Percentiles rank a stretch among this genome's conserved stretches.
Evolutionary conservation across 1,140 invertebrate genomes (phyloP).

Genomic region (Cherax destructor): DNA sequence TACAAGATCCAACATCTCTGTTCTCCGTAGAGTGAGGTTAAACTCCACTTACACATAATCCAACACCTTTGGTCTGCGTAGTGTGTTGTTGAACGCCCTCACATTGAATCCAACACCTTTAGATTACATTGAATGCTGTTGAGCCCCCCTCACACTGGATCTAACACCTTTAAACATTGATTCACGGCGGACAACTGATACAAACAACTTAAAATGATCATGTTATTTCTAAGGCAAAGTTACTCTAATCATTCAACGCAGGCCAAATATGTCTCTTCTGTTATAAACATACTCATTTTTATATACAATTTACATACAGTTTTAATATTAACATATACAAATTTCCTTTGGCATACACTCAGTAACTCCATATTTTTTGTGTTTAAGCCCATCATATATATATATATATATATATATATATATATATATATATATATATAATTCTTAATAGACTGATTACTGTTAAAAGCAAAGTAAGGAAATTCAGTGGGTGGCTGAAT

Average conservation of each 20-base stretch:
- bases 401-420: neutral
- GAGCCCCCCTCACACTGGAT: neutral
- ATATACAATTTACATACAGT: neutral
- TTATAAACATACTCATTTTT: neutral
- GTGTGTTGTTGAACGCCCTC: too few species aligned
- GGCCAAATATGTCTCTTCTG: neutral
- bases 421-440: neutral
- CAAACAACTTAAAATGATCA: neutral
- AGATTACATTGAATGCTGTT: neutral
- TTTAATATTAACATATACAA: neutral
- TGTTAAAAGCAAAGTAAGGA: too few species aligned
- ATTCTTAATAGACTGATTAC: too few species aligned
- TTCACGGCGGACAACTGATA: neutral
- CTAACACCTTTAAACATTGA: slow-evolving; percentile 8
- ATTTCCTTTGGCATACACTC: neutral
- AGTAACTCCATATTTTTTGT: neutral
- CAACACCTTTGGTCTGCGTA: too few species aligned
- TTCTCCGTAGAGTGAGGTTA: too few species aligned
- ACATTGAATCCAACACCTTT: too few species aligned
- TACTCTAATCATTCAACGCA: neutral
- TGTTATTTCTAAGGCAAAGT: neutral
- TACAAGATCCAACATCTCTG: too few species aligned
- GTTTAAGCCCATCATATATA: neutral
- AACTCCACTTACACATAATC: too few species aligned
- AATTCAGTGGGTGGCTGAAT: too few species aligned